Evolutionary conservation across 2,888 invertebrate species (phyloP), one percentile per base, ranked within the genome.

Genomic region (Incurvaria masculella): DNA sequence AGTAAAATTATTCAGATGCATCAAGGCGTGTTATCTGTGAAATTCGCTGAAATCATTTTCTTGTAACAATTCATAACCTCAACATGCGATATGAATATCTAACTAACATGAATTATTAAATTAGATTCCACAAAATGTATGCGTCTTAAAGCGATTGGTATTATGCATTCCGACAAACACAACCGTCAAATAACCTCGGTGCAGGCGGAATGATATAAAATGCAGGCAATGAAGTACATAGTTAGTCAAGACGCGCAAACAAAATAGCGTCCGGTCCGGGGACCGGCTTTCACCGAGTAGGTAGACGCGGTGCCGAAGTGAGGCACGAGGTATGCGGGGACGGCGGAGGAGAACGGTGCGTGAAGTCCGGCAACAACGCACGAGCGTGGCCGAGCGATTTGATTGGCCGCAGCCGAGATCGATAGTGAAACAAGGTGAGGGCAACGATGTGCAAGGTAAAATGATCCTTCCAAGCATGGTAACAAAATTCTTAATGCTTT

Each of bases 361-460:
- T 69, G 69, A 72, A 68, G 66, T 68, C 66, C 56, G 79, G 63
- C 68, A 68, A 64, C 74, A 69, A 71, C 72, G 81, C 74, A 72
- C 65, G 69, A 66, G 64, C 69, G 72, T 66, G 66, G 69, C 76
- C 78, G 78, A 81, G 80, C 81, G 79, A 65, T 81, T 75, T 76
- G 69, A 84, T 84, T 84, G 84, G 84, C 71, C 73, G 71, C 69
- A 69, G 68, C 69, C 61, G 64, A 76, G 81, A 84, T 84, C 84
- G 83, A 84, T 84, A 82, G 80, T 70, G 75, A 79, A 80, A 81
- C 74, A 75, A 68, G 71, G 63, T 58, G 79, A 79, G 78, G 80
- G 72, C 76, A 65, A 68, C 75, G 74, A 73, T 72, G 73, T 65
- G 68, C 67, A 68, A 62, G 64, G 66, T 63, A 76, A 68, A 69